Conservation (phyloP, 2,797 vertebrate genomes). For the Platalea minor region DNA sequence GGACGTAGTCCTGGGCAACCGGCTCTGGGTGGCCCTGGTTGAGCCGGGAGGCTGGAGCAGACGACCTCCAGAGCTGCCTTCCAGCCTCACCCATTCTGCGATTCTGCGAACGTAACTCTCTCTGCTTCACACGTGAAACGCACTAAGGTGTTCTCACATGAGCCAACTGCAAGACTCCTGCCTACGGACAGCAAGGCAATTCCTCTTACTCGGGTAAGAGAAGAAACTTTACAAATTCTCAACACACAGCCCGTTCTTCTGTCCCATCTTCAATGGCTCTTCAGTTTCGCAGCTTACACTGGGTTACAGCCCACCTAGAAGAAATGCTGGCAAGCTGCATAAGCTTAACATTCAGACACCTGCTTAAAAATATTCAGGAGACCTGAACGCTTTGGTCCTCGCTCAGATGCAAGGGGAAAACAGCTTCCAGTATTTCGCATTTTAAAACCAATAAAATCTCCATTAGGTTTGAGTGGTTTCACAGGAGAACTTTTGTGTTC, state of each 20-base stretch:
- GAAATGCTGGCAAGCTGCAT: not conserved
- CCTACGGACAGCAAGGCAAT: not conserved
- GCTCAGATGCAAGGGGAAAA: not conserved
- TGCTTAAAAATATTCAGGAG: not conserved
- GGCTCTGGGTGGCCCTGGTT: not conserved
- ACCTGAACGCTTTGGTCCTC: not conserved
- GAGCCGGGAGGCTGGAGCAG: not conserved
- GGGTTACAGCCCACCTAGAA: not conserved
- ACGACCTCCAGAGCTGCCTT: not conserved
- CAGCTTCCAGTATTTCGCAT: not conserved
- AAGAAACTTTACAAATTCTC: not conserved
- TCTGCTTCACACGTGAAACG: accelerated
- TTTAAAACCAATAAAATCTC: not conserved
- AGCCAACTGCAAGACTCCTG: not conserved
- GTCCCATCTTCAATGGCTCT: not conserved
- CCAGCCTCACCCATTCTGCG: not conserved
- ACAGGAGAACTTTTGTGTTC: not conserved
- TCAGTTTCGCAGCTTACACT: not conserved
- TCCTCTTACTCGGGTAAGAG: not conserved
- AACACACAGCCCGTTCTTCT: not conserved
- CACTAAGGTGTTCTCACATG: no score
- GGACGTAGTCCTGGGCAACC: not conserved
- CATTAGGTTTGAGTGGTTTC: not conserved
- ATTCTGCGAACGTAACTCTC: not conserved
- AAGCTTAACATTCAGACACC: not conserved